Percentiles rank a stretch among this genome's conserved stretches.
Conservation (phyloP, 2,888 invertebrate genomes). For the Mythimna lalbum region DNA sequence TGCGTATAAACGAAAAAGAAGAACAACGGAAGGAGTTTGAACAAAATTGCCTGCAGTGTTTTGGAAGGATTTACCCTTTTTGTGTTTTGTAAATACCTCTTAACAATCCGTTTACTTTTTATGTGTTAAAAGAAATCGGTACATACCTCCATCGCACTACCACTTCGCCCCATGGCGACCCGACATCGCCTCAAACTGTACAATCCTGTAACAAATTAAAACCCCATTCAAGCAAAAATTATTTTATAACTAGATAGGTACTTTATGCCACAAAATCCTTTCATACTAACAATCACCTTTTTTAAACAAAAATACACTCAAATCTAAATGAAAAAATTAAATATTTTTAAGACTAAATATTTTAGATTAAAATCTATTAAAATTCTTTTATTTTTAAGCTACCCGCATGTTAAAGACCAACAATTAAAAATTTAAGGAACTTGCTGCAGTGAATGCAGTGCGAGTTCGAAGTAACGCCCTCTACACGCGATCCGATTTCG, state of each 20-base stretch:
- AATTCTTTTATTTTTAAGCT: neutral
- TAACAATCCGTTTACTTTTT: neutral
- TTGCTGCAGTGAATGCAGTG: constrained; percentile 13
- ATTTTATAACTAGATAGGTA: too few species aligned
- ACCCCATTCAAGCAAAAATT: neutral
- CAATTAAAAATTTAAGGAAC: constrained; percentile 49
- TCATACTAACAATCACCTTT: neutral
- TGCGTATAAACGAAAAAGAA: too few species aligned
- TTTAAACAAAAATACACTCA: constrained; percentile 14
- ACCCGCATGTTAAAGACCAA: constrained; percentile 20
- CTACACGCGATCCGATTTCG: constrained; percentile 50
- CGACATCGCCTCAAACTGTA: constrained; percentile 75
- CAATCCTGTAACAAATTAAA: constrained; percentile 73
- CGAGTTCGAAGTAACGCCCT: constrained; percentile 41
- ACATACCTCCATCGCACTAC: constrained; percentile 85
- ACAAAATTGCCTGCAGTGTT: too few species aligned
- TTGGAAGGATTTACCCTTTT: too few species aligned
- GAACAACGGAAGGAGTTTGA: too few species aligned
- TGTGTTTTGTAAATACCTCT: too few species aligned
- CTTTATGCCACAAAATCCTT: too few species aligned
- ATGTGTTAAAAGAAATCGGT: neutral
- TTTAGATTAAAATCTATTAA: too few species aligned
- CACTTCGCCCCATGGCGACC: constrained; percentile 79
- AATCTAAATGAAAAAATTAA: too few species aligned
- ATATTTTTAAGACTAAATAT: too few species aligned